phyloP scores from a whole-genome alignment of 2,888 invertebrate species.

The Eupithecia subfuscata region DNA sequence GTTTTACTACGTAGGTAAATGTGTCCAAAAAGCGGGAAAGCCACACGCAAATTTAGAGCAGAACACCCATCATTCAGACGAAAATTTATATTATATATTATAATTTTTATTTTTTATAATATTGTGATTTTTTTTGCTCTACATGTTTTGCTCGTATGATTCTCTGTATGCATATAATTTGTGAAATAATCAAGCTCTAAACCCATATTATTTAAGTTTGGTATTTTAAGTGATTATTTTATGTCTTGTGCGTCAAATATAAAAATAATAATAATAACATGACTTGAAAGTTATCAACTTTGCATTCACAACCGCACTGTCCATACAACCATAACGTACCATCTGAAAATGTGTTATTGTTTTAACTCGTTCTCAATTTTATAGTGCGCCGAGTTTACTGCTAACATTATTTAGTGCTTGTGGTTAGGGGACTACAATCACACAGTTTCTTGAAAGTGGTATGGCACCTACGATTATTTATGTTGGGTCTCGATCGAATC shows the following conservation, averaged over 20 bases:
- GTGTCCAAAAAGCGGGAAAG: background rate
- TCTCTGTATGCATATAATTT: no score
- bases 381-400: constrained; percentile 52
- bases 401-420: constrained; percentile 57
- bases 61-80: background rate
- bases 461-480: background rate
- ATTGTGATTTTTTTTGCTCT: no score
- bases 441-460: constrained; percentile 11
- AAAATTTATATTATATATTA: no score
- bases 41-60: background rate
- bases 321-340: constrained; percentile 37
- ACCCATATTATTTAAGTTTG: no score
- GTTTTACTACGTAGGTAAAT: background rate
- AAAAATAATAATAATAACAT: no score
- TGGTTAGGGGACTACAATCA: constrained; percentile 27
- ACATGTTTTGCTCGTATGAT: no score
- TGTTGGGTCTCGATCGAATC: no score
- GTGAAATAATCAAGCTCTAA: no score
- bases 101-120: no score
- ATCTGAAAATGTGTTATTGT: constrained; percentile 70
- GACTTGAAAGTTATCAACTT: constrained; percentile 16
- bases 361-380: constrained; percentile 67
- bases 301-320: constrained; percentile 18
- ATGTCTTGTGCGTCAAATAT: no score
- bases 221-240: no score